phyloP scores from a whole-genome alignment of 2,888 invertebrate genomes.

The Drosophila anomalata region DNA sequence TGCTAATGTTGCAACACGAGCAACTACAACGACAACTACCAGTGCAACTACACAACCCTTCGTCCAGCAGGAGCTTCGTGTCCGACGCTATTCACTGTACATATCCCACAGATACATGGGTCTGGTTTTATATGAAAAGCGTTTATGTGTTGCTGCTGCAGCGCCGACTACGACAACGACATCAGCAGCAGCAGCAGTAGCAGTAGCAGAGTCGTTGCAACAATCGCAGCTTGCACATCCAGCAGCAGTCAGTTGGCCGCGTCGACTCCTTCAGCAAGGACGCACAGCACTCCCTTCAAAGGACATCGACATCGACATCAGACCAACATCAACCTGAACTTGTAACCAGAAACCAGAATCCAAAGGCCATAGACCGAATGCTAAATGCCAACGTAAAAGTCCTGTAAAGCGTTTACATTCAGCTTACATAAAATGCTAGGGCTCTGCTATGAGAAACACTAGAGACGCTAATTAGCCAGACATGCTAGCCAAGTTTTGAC shows the following conservation, averaged over 20 bases:
- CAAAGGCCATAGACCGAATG: conserved; percentile 1
- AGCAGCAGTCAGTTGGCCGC: conserved; percentile 81
- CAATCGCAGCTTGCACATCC: conserved; percentile 77
- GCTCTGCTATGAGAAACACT: conserved; percentile 34
- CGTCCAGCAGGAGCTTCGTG: conserved; percentile 63
- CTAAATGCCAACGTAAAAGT: conserved; percentile 18
- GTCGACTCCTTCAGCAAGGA: conserved; percentile 83
- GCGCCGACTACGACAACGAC: conserved; percentile 4
- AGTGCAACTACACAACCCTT: conserved; percentile 69
- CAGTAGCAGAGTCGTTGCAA: conserved; percentile 58
- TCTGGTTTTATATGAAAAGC: conserved; percentile 44
- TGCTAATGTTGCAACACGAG: conserved; percentile 61
- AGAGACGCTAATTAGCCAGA: conserved; percentile 37
- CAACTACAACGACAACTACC: conserved; percentile 40
- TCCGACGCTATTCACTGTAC: conserved; percentile 57
- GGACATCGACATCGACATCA: conserved; percentile 30
- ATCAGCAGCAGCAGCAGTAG: conserved; percentile 44
- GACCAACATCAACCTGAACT: conserved; percentile 17
- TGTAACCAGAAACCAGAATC: conserved; percentile 6
- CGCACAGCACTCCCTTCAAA: conserved; percentile 64
- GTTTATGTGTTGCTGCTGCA: conserved; percentile 60
- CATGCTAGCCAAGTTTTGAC: conserved; percentile 33
- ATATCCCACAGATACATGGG: conserved; percentile 46
- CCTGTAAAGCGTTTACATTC: conserved; percentile 67
- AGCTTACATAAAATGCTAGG: conserved; percentile 58